Base-by-base conservation (phyloP, 2,888 invertebrate species). In the Mythimna albipuncta region DNA sequence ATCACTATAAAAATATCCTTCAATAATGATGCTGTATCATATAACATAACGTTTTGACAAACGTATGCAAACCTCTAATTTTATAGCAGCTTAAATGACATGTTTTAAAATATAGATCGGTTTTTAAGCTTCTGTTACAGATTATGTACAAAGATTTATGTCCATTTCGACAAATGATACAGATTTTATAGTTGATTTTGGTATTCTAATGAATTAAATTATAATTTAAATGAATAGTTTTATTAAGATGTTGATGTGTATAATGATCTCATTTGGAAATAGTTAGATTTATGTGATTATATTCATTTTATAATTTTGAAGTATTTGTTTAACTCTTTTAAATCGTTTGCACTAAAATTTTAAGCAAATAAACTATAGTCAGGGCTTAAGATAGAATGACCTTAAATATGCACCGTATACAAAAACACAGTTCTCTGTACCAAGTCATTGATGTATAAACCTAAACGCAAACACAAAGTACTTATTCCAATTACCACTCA, bases 281-380 rank as follows among this genome's bases (percentile, higher is more conserved):
- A 19, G n/a, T 54, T 69, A 82, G 78, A 85, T 85, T 86, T 83
- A 87, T 82, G 82, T 80, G 38, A 72, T 76, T 9, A 32, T 63
- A 63, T 76, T 64, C 13, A 65, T 52, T 52, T 21, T 10, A 65
- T 54, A 19, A 64, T 6, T 54, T 59, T 32, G 50, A 21, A 57
- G 13, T 21, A n/a, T 26, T 57, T 61, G 54, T 55, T 52, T 75
- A 55, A 61, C 19, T 50, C 19, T 50, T 32, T n/a, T 35, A 44
- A 64, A 54, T 59, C 21, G 35, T n/a, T 44, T 6, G 16, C 16
- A 47, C 0, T 35, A 50, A 6, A 47, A 6, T 52, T 52, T n/a
- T 9, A 52, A 52, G 50, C 50, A 19, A 19, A 50, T 19, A 47
- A 19, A 44, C 13, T 13, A 4, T 13, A 50, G 19, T 50, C 19